Percentiles rank a stretch among this genome's conserved stretches.
Conservation (phyloP, 2,888 invertebrate species). For the Orthosia gracilis region DNA sequence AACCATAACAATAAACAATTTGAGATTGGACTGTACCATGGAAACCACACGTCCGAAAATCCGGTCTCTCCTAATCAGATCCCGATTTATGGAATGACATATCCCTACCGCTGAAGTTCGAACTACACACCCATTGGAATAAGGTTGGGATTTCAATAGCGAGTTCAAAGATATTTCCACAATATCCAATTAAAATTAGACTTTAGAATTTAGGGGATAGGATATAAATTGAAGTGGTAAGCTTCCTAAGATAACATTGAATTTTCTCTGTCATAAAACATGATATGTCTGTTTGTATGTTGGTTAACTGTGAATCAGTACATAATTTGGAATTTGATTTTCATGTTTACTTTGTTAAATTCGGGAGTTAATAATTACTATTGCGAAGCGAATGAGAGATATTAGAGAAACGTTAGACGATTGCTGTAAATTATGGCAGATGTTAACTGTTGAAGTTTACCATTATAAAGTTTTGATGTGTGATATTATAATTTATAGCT, state of each 20-base stretch:
- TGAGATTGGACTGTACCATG: conserved; percentile 64
- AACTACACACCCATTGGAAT: background rate
- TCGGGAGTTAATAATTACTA: conserved; percentile 13
- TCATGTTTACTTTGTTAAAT: conserved; percentile 28
- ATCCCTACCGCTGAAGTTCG: conserved; percentile 17
- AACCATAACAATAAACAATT: conserved; percentile 66
- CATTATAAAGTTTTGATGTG: conserved; percentile 34
- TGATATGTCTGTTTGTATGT: conserved; percentile 45
- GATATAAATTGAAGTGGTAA: conserved; percentile 38
- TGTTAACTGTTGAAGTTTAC: conserved; percentile 23
- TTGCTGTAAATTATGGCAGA: conserved; percentile 26
- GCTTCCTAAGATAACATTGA: conserved; percentile 42
- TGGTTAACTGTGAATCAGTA: conserved; percentile 25
- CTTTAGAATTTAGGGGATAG: conserved; percentile 51
- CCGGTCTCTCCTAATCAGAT: conserved; percentile 66
- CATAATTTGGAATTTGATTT: conserved; percentile 44
- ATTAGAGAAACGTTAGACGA: conserved; percentile 12
- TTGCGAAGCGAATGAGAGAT: background rate
- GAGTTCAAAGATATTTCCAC: conserved; percentile 24
- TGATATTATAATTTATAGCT: conserved; percentile 15
- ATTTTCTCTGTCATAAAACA: conserved; percentile 43
- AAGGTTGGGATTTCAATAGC: conserved; percentile 32
- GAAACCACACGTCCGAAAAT: conserved; percentile 68
- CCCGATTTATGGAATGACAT: conserved; percentile 63
- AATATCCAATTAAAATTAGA: conserved; percentile 59